Evolutionary conservation across 2,113 vertebrate species (phyloP).

Genomic region (Psilopogon haemacephalus): DNA sequence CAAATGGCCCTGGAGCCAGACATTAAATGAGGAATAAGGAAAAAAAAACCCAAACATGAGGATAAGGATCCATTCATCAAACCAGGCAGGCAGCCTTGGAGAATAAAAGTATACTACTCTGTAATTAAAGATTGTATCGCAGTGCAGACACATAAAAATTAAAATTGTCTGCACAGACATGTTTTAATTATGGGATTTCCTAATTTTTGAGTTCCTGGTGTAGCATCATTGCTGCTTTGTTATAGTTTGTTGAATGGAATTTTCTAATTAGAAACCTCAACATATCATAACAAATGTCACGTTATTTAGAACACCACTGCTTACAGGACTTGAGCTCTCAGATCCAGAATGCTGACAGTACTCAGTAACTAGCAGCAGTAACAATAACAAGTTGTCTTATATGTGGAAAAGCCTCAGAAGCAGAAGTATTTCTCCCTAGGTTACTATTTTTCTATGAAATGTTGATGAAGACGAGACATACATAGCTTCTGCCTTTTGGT

Average conservation of each 20-base stretch:
- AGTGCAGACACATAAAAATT: neutral
- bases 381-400: neutral
- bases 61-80: slow-evolving; percentile 12
- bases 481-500: neutral
- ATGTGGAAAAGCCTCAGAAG: neutral
- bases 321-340: neutral
- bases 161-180: neutral
- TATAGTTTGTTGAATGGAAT: neutral
- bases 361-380: neutral
- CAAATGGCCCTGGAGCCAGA: slow-evolving; percentile 13
- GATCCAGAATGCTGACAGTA: neutral
- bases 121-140: slow-evolving; percentile 56
- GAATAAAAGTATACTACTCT: neutral
- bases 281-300: neutral
- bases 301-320: neutral
- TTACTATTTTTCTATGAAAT: neutral
- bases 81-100: neutral
- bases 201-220: neutral
- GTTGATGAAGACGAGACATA: neutral
- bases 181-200: neutral
- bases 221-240: neutral
- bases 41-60: neutral
- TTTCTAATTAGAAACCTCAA: neutral
- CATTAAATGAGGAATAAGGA: neutral
- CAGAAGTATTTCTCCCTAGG: neutral